Base-by-base conservation (phyloP, 2,797 vertebrate species). In the Platalea minor region DNA sequence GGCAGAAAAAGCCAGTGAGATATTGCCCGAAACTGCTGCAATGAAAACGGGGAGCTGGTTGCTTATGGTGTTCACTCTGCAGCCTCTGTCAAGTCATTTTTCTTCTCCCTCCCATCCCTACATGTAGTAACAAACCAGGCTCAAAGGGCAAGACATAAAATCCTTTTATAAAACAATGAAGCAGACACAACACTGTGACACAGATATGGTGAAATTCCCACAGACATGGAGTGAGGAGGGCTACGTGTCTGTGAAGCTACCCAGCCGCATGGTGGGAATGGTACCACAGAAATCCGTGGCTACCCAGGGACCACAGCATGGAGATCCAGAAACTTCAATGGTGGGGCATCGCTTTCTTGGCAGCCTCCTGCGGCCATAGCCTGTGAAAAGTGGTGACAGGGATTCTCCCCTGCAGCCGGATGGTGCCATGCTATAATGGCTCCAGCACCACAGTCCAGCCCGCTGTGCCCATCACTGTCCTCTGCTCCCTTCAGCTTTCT, bases 231-330 rank as follows among this genome's bases (percentile, higher is more conserved):
- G 37, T 4, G 35, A 76, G 59, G 67, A 89, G 45, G 17, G 6
- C 41, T 68, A 3, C 8, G 2, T 16, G 50, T 43, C 41, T 54
- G 5, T 73, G 75, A 84, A 45, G 13, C 51, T 13, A n/a, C 68
- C 46, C 41, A n/a, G 29, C 17, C 56, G 29, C 14, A 1, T 3
- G 26, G 41, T 78, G 31, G 80, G 74, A 87, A 85, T 10, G 46
- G 14, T 7, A 14, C 61, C 1, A 0, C 2, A 21, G 54, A 63
- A 73, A 76, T 28, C 35, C 1, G 0, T 37, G 46, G 17, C 57
- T 73, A 28, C 4, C 8, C 4, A 2, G 33, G 43, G 21, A 25
- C 45, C 16, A 35, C 16, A n/a, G 11, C 13, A 13, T 1, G 21
- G 21, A 29, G 17, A 65, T 39, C 24, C 5, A 21, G 70, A 82